Conservation (phyloP, 1,140 invertebrate genomes). For the Probaryconus sp. region DNA sequence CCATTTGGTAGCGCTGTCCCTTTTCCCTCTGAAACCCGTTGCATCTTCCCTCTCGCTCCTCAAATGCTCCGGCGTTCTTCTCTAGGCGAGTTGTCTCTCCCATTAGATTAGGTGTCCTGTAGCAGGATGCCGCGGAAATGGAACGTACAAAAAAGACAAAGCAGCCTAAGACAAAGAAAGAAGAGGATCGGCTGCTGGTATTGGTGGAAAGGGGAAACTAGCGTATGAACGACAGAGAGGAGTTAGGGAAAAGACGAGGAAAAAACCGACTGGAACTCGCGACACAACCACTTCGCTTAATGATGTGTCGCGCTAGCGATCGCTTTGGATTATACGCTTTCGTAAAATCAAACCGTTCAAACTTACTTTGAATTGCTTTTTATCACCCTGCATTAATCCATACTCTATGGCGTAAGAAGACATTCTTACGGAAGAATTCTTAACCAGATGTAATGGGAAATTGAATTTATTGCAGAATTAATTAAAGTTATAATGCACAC, state of each 20-base stretch:
- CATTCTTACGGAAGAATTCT: slow-evolving; percentile 14
- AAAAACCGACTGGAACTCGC: slow-evolving; percentile 65
- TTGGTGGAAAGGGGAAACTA: slow-evolving; percentile 47
- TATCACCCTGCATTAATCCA: slow-evolving; percentile 59
- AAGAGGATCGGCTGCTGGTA: slow-evolving; percentile 31
- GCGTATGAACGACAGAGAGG: slow-evolving; percentile 48
- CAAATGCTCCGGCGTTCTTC: slow-evolving; percentile 66
- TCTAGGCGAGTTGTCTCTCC: slow-evolving; percentile 64
- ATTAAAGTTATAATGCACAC: no score
- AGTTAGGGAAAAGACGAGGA: slow-evolving; percentile 43
- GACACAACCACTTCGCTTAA: slow-evolving; percentile 74
- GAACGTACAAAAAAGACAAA: slow-evolving; percentile 65
- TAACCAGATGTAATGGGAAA: no score
- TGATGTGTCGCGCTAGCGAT: slow-evolving; percentile 72
- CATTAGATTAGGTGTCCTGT: slow-evolving; percentile 74
- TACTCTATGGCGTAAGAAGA: slow-evolving; percentile 25
- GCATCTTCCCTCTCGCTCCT: slow-evolving; percentile 53
- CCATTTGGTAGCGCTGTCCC: slow-evolving; percentile 54
- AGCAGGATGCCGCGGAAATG: slow-evolving; percentile 60
- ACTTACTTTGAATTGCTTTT: slow-evolving; percentile 62
- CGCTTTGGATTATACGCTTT: slow-evolving; percentile 47
- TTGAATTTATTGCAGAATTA: no score
- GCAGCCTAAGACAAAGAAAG: slow-evolving; percentile 38
- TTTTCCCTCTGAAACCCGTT: slow-evolving; percentile 6
- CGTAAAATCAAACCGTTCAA: slow-evolving; percentile 47